Conservation (phyloP, 2,797 vertebrate species). For the Danio kyathit region DNA sequence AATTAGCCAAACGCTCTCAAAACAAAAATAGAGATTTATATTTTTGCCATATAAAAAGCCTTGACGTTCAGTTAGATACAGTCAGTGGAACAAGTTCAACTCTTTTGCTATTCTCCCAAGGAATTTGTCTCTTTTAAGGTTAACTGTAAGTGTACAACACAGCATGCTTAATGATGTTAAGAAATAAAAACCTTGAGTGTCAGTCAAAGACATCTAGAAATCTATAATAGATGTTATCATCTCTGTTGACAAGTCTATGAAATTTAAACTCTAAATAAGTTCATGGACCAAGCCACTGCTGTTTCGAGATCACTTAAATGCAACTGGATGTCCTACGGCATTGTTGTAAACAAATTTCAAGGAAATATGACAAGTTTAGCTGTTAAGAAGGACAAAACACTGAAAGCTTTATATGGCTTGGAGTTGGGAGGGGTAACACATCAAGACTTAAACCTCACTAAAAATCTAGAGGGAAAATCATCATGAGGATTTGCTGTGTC, state of each 20-base stretch:
- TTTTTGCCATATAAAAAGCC: neutral
- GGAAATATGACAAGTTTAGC: neutral
- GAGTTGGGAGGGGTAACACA: neutral
- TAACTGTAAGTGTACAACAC: neutral
- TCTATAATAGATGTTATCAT: neutral
- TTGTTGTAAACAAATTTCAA: neutral
- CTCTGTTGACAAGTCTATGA: neutral
- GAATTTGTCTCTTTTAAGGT: neutral
- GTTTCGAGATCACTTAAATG: neutral
- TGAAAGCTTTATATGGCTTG: neutral
- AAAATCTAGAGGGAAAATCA: neutral
- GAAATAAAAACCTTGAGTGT: neutral
- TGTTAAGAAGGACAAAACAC: neutral
- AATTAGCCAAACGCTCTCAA: too few species aligned
- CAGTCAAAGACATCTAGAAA: neutral
- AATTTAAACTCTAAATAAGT: neutral
- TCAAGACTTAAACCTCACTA: neutral
- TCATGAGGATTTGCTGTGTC: slow-evolving; percentile 12
- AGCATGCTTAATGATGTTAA: neutral
- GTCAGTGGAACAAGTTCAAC: neutral
- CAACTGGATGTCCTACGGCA: neutral
- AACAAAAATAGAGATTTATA: too few species aligned
- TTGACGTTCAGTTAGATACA: neutral
- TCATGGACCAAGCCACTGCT: neutral
- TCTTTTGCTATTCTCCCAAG: neutral